Conservation (phyloP, 1,140 invertebrate genomes). For the Temnothorax nylanderi region DNA sequence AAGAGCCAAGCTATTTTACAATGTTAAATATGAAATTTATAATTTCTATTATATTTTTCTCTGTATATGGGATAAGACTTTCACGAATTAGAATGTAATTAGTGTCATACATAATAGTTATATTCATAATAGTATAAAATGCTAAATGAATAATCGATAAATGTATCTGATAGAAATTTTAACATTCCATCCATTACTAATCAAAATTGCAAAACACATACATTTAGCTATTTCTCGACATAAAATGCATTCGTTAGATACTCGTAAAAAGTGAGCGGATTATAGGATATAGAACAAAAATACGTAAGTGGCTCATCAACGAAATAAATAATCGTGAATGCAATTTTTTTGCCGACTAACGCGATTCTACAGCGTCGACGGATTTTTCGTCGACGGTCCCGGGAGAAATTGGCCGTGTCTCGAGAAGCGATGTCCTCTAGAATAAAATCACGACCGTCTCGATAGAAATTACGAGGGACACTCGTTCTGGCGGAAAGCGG, state of each 20-base stretch:
- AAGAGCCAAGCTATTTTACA: background rate
- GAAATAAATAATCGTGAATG: conserved; percentile 28
- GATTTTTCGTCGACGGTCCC: conserved; percentile 11
- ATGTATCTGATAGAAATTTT: background rate
- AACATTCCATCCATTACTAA: background rate
- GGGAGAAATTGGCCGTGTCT: conserved; percentile 51
- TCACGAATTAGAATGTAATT: background rate
- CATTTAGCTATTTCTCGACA: background rate
- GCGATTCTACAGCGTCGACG: conserved; percentile 24
- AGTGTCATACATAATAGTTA: background rate
- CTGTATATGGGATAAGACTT: background rate
- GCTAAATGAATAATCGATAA: background rate
- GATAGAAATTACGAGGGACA: conserved; percentile 72
- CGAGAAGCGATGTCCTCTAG: conserved; percentile 57
- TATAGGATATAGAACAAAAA: background rate
- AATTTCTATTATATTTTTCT: background rate
- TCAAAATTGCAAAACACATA: background rate
- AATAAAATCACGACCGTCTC: conserved; percentile 71
- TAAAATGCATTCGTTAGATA: background rate
- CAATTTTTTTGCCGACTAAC: conserved; percentile 2
- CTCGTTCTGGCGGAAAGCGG: conserved; percentile 54
- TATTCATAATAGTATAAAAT: background rate
- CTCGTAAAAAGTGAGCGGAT: background rate
- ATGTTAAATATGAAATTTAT: background rate
- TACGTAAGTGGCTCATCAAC: conserved; percentile 28